Conservation (phyloP, 2,888 invertebrate genomes). For the Marronus borbonicus region DNA sequence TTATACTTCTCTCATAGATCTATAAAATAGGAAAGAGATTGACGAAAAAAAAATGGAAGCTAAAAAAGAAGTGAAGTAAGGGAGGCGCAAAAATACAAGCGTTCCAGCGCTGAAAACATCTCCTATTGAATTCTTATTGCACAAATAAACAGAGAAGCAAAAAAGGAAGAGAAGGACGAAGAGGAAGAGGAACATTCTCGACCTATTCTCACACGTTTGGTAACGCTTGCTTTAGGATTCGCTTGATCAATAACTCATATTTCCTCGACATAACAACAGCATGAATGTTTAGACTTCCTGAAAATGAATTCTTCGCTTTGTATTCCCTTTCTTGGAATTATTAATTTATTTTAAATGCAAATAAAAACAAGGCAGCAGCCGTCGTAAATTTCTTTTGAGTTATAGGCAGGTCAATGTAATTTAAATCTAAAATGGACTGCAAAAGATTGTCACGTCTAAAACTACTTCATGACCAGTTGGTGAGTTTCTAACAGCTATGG, state of each 20-base stretch:
- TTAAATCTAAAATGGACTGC: no score
- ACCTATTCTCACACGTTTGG: slow-evolving; percentile 18
- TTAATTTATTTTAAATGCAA: no score
- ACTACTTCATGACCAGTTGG: no score
- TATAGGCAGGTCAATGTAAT: no score
- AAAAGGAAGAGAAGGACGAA: slow-evolving; percentile 2
- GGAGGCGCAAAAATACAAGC: slow-evolving; percentile 33
- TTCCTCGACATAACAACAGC: not conserved
- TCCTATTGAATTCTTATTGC: slow-evolving; percentile 43
- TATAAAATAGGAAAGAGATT: slow-evolving; percentile 41
- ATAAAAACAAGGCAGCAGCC: no score
- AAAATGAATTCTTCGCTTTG: no score
- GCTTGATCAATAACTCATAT: slow-evolving; percentile 31
- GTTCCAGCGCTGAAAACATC: slow-evolving; percentile 35
- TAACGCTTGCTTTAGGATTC: not conserved
- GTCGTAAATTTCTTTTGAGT: no score
- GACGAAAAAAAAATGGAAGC: slow-evolving; percentile 39
- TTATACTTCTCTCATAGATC: slow-evolving; percentile 41
- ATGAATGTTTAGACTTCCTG: not conserved
- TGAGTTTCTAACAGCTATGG: no score
- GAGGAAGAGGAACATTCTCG: slow-evolving; percentile 12
- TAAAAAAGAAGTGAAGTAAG: slow-evolving; percentile 18
- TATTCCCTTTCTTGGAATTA: no score
- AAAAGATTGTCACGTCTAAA: no score
- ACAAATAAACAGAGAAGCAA: slow-evolving; percentile 29